Conservation (phyloP, 2,888 invertebrate genomes). For the Drosophila picticornis region DNA sequence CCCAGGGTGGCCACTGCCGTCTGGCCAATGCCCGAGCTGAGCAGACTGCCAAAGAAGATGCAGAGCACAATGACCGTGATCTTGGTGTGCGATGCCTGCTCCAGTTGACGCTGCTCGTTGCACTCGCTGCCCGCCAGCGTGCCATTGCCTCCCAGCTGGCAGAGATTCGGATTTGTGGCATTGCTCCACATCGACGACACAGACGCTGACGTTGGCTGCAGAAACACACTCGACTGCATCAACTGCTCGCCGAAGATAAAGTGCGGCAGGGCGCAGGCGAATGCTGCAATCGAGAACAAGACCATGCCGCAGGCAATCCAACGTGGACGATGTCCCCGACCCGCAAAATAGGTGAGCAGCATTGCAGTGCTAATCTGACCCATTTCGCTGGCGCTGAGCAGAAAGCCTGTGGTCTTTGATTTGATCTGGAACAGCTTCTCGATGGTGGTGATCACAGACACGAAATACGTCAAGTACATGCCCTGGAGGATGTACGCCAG, state of each 20-base stretch:
- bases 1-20: constrained; percentile 96
- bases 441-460: constrained; percentile 96
- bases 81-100: constrained; percentile 90
- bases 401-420: constrained; percentile 95
- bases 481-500: constrained; percentile 95
- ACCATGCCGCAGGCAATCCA: constrained; percentile 98
- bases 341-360: constrained; percentile 94
- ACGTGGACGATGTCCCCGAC: constrained; percentile 95
- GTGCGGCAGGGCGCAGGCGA: constrained; percentile 95
- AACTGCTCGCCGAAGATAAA: constrained; percentile 92
- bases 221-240: constrained; percentile 84
- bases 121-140: constrained; percentile 85
- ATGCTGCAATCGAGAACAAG: constrained; percentile 93
- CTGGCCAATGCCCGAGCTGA: constrained; percentile 96
- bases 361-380: constrained; percentile 96
- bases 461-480: constrained; percentile 97
- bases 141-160: constrained; percentile 64
- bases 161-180: constrained; percentile 75
- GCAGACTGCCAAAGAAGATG: constrained; percentile 94
- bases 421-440: constrained; percentile 96
- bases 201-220: constrained; percentile 54
- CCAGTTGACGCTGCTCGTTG: constrained; percentile 88
- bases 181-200: constrained; percentile 47
- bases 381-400: constrained; percentile 96
- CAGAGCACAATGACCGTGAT: constrained; percentile 93